Conservation (phyloP, 2,888 invertebrate species). For the Vandiemenella viatica region DNA sequence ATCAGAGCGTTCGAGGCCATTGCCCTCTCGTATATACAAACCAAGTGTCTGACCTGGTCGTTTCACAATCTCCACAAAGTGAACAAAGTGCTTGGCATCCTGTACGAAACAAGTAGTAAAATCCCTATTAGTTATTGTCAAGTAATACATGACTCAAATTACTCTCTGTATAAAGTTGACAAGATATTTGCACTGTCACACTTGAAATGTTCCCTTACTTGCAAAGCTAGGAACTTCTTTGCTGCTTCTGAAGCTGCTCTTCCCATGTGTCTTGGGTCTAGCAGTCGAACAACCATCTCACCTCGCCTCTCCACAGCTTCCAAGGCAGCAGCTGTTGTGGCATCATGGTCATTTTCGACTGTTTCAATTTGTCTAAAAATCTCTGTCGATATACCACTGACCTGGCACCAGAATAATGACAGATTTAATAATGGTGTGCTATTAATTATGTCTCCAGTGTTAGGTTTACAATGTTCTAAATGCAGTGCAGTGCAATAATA, state of each 20-base stretch:
- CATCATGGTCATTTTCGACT: conserved; percentile 89
- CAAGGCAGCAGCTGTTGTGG: conserved; percentile 79
- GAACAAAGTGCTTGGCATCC: conserved; percentile 64
- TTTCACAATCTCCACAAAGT: conserved; percentile 96
- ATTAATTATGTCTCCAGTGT: no score
- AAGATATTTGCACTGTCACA: not conserved
- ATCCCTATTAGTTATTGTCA: no score
- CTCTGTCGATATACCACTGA: conserved; percentile 90
- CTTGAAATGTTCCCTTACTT: conserved; percentile 36
- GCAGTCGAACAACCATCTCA: conserved; percentile 87
- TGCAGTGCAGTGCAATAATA: no score
- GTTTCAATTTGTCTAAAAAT: conserved; percentile 95
- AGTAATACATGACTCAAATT: no score
- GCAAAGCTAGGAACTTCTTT: conserved; percentile 67
- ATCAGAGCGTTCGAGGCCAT: conserved; percentile 85
- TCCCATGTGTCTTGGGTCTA: conserved; percentile 77
- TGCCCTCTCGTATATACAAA: conserved; percentile 96
- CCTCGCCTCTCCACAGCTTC: conserved; percentile 87
- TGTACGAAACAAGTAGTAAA: no score
- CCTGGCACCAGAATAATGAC: conserved; percentile 36
- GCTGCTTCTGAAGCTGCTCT: conserved; percentile 74
- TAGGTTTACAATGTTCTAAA: no score
- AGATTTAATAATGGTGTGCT: not conserved
- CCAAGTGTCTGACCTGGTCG: conserved; percentile 96
- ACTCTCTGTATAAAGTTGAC: not conserved